phyloP scores from a whole-genome alignment of 2,888 invertebrate species.

The Emesis furor region DNA sequence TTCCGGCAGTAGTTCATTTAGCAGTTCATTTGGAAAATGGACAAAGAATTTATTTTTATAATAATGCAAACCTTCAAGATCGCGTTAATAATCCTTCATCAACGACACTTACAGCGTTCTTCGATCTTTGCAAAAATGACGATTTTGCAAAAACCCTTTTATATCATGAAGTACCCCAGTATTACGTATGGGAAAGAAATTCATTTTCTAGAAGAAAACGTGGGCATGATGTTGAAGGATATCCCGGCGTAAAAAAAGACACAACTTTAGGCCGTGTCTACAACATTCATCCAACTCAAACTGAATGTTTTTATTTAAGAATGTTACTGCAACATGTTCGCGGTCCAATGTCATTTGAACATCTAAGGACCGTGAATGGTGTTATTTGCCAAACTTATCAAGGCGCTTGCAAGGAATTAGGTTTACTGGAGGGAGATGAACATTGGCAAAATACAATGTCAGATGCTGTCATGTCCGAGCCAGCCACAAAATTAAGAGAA shows the following conservation, averaged over 20 bases:
- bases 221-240: conserved; percentile 63
- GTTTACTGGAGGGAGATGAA: conserved; percentile 74
- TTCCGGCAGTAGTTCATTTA: background rate
- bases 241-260: conserved; percentile 67
- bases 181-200: conserved; percentile 64
- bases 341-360: conserved; percentile 77
- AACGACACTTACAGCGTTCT: conserved; percentile 31
- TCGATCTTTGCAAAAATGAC: conserved; percentile 16
- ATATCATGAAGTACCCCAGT: conserved; percentile 38
- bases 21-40: conserved; percentile 14
- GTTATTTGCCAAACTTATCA: conserved; percentile 67
- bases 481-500: conserved; percentile 70
- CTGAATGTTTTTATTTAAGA: conserved; percentile 40
- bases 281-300: conserved; percentile 37
- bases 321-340: conserved; percentile 74
- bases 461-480: conserved; percentile 71
- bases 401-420: conserved; percentile 71
- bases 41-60: conserved; percentile 23
- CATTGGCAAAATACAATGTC: conserved; percentile 74
- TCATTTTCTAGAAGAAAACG: conserved; percentile 62
- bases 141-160: background rate
- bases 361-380: conserved; percentile 65
- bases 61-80: conserved; percentile 1
- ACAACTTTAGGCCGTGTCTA: conserved; percentile 35
- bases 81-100: conserved; percentile 1